Base-by-base conservation (phyloP, 2,113 vertebrate species). In the Dromiciops gliroides region DNA sequence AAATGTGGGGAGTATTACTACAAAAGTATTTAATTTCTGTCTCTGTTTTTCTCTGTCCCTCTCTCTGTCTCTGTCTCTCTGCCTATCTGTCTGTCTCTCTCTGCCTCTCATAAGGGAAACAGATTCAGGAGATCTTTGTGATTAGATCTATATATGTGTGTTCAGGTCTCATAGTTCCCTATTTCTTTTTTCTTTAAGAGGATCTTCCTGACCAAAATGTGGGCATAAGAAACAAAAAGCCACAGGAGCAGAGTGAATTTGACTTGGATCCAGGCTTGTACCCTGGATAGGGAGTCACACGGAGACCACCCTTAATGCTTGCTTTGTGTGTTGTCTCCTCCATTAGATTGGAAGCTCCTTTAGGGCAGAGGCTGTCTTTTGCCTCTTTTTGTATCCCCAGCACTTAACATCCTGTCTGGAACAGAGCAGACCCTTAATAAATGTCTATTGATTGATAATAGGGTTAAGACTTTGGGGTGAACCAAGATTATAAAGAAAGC, bases 371-470 rank as follows among this genome's bases (percentile, higher is more conserved):
- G 14, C 16, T 75, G 1, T 75, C 16, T 75, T 75, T 75, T 75
- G 12, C 4, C 16, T 75, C 37, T 75, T 75, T 75, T 75, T 91
- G 96, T 94, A 96, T 92, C 94, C 93, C 94, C 83, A 95, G 90
- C 92, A 91, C 95, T 94, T 50, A 50, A 50, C 48, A 93, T 89
- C 50, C 88, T 92, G 52, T 56, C 48, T 67, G 96, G 94, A 95
- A 31, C 49, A 37, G 31, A 48, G 90, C 89, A 92, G 93, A 75
- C 75, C 75, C 89, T 95, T 47, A 75, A 67, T 47, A 75, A 37
- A 67, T n/a, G 37, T 75, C 22, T 75, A n/a, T 75, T 75, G 37
- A 75, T 75, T 75, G 16, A 67, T 67, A 3, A n/a, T n/a, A 75
- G 37, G 37, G 16, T 16, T 75, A 75, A 75, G 67, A 75, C 37